Evolutionary conservation across 2,797 vertebrate genomes (phyloP), one percentile per base, ranked within the genome.

Genomic region (Eulemur albifrons): DNA sequence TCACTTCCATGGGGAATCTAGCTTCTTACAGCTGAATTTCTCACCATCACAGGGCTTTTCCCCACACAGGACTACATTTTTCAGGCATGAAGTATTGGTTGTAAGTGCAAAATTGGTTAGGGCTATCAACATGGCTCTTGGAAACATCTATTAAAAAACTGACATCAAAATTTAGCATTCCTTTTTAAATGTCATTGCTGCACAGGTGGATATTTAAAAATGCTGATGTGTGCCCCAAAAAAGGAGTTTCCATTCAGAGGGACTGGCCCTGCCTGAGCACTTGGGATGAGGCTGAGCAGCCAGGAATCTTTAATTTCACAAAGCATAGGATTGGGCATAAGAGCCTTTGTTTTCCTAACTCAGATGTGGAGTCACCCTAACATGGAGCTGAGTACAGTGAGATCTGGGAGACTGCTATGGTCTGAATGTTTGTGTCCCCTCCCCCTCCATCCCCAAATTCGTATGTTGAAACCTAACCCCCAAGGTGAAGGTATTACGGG

Each of bases 1-100:
- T 11, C 57, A 91, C 93, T 96, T 95, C 87, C 86, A 86, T 0
- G 30, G 77, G 80, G 90, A 90, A 4, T 7, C 18, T 65, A n/a
- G 69, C n/a, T 86, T 93, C 90, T 67, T 52, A 76, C 35, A n/a
- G 70, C 61, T 48, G 75, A 93, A 40, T 54, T 84, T 93, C 85
- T 90, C 80, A 89, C 43, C 21, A n/a, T 12, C n/a, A 9, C 21
- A 72, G 35, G 7, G 40, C 25, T 92, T 76, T 75, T 30, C 18
- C 57, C 82, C n/a, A 25, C 17, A 61, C 0, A 11, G 82, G 27
- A 70, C 54, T 85, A 67, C 38, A 35, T 63, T 88, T 85, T 81
- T 87, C 76, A 90, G 50, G 54, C 50, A 59, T 69, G 32, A 69
- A 82, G 30, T 40, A 43, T 0, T 94, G 83, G 38, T 70, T 12